Evolutionary conservation across 2,113 vertebrate species (phyloP).

Genomic region (Brachirus orientalis): DNA sequence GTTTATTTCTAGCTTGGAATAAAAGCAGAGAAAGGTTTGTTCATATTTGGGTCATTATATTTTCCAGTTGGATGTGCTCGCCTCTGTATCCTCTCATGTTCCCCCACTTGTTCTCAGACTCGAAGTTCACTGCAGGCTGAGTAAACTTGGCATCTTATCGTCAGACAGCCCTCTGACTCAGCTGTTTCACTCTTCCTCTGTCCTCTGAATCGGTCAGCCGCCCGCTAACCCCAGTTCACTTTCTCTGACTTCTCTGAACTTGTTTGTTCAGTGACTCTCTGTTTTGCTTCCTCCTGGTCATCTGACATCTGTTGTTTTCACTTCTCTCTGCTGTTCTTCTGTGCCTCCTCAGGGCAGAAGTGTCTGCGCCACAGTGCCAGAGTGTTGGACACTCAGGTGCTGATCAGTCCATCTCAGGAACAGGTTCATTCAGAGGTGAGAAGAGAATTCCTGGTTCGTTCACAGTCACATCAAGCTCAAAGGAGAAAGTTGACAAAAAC

Average conservation of each 20-base stretch:
- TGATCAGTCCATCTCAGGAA: slow-evolving; percentile 90
- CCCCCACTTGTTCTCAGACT: slow-evolving; percentile 35
- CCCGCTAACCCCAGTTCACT: slow-evolving; percentile 83
- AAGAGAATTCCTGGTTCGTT: neutral
- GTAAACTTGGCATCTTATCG: slow-evolving; percentile 41
- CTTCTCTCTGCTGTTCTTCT: neutral
- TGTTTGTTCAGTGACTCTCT: slow-evolving; percentile 15
- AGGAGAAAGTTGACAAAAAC: too few relatives aligned
- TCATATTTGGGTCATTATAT: slow-evolving; percentile 15
- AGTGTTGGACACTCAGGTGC: slow-evolving; percentile 89
- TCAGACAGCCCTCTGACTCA: slow-evolving; percentile 57
- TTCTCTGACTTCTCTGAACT: slow-evolving; percentile 1
- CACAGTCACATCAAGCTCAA: neutral
- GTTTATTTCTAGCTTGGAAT: neutral
- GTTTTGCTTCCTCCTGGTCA: neutral
- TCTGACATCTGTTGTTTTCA: slow-evolving; percentile 8
- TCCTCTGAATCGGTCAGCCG: slow-evolving; percentile 76
- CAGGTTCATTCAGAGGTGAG: slow-evolving; percentile 90
- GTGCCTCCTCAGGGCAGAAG: slow-evolving; percentile 84
- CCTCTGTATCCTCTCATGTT: slow-evolving; percentile 23
- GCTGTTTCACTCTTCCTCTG: slow-evolving; percentile 40
- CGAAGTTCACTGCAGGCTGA: slow-evolving; percentile 31
- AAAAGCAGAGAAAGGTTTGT: slow-evolving; percentile 26
- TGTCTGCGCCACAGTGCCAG: slow-evolving; percentile 90
- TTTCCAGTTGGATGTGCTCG: slow-evolving; percentile 22